Evolutionary conservation across 2,888 invertebrate genomes (phyloP).

Genomic region (Lymantria dispar): DNA sequence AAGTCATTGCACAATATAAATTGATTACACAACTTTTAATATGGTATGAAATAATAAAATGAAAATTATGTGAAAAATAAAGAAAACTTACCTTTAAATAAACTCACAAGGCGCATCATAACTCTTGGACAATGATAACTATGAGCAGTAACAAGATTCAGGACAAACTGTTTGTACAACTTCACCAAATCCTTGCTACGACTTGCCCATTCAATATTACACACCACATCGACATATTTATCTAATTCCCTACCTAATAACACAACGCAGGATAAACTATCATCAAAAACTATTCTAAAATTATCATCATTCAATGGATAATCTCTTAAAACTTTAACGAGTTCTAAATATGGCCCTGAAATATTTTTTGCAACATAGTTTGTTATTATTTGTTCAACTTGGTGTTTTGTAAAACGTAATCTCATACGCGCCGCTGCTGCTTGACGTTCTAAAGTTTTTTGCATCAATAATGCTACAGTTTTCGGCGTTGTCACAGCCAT

Average conservation of each 20-base stretch:
- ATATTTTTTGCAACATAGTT: conserved; percentile 61
- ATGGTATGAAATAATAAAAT: neutral
- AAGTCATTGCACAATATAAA: neutral
- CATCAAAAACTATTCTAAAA: conserved; percentile 63
- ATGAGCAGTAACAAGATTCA: conserved; percentile 70
- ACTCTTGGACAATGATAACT: conserved; percentile 69
- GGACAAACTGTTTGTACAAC: conserved; percentile 58
- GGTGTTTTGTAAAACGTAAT: conserved; percentile 64
- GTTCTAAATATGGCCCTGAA: conserved; percentile 66
- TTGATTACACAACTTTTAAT: neutral
- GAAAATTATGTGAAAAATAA: neutral
- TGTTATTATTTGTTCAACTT: conserved; percentile 69
- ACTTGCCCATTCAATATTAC: conserved; percentile 62
- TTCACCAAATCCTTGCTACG: conserved; percentile 56
- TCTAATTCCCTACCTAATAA: conserved; percentile 61
- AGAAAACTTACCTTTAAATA: conserved; percentile 64
- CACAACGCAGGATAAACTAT: conserved; percentile 66
- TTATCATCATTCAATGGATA: conserved; percentile 68
- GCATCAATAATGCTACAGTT: conserved; percentile 70
- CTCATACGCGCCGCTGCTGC: conserved; percentile 61
- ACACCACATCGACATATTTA: conserved; percentile 63
- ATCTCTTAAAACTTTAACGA: conserved; percentile 70
- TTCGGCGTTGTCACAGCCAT: conserved; percentile 70
- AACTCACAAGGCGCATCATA: conserved; percentile 57
- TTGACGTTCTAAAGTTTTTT: conserved; percentile 67